Base-by-base conservation (phyloP, 2,113 vertebrate genomes). In the Alces alces region DNA sequence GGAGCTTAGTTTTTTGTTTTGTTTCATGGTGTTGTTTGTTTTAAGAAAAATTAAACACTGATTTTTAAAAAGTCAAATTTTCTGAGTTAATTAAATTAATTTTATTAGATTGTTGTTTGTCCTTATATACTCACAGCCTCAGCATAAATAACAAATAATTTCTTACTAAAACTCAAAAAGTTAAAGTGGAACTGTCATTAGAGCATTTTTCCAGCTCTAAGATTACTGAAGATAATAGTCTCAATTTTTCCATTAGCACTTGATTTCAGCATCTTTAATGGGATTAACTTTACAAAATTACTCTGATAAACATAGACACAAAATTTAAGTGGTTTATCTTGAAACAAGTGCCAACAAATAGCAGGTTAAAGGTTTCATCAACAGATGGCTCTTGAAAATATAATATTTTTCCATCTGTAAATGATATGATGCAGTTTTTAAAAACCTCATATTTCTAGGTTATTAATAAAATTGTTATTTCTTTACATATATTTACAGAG, bases 341-440 rank as follows among this genome's bases (percentile, higher is more conserved):
- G 61, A 96, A 96, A 85, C 12, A 43, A 64, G 17, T 92, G 78
- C 79, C 45, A 95, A 89, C 33, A 52, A 94, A 93, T 28, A 91
- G 12, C 15, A 84, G 64, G 33, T 55, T 93, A 91, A 91, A 66
- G 10, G 10, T 91, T 97, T 82, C 7, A 92, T 86, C 52, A 96
- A 95, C 95, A 97, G 88, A 97, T 96, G 93, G 93, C 23, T 90
- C 19, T 86, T 83, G 33, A 84, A 96, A 96, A 33, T 96, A 6
- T 36, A 70, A 95, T 86, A 93, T 89, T 93, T 39, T 92, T 66
- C 96, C 93, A 96, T 92, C 93, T 96, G 85, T 87, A 85, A 93
- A 89, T 94, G 36, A 25, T 52, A 70, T 21, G 19, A 52, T 84
- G 25, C 13, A 92, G 25, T 78, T 92, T 58, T 15, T 28, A 55